Conservation (phyloP, 2,888 invertebrate species). For the Xiphydria camelus region DNA sequence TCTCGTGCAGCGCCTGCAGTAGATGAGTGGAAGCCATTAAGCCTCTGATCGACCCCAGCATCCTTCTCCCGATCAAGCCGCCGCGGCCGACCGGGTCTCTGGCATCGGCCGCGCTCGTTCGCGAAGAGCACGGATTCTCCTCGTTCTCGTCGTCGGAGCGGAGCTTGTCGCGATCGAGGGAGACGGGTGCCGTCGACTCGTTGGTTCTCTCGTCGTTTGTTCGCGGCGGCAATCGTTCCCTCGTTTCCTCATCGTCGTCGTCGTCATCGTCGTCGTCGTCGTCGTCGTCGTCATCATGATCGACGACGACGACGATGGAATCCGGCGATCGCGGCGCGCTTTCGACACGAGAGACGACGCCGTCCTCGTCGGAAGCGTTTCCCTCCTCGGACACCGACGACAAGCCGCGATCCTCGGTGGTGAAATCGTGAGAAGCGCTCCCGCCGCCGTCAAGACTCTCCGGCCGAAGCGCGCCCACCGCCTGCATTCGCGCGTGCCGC, state of each 20-base stretch:
- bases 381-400: conserved; percentile 35
- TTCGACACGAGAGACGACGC: no score
- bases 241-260: conserved; percentile 17
- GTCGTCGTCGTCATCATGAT: conserved; percentile 26
- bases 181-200: conserved; percentile 39
- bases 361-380: conserved; percentile 26
- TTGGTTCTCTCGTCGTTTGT: conserved; percentile 31
- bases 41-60: conserved; percentile 54
- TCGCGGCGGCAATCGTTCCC: conserved; percentile 9
- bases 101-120: no score
- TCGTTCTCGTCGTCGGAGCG: conserved; percentile 34
- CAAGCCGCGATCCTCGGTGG: conserved; percentile 47
- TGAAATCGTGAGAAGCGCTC: conserved; percentile 46
- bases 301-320: no score
- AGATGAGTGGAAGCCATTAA: conserved; percentile 53
- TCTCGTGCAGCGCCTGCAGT: conserved; percentile 46
- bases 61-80: conserved; percentile 49
- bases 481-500: conserved; percentile 46
- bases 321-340: not conserved
- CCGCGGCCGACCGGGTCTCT: conserved; percentile 30
- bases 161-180: conserved; percentile 44
- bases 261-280: conserved; percentile 16
- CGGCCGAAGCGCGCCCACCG: conserved; percentile 37
- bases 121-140: no score
- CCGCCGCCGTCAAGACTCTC: conserved; percentile 20